These are phyloP conservation scores for Spongilla lacustris DNA, from an alignment of 37 sponge, comb jelly and placozoan genomes.

Conservation along the genomic window DNA sequence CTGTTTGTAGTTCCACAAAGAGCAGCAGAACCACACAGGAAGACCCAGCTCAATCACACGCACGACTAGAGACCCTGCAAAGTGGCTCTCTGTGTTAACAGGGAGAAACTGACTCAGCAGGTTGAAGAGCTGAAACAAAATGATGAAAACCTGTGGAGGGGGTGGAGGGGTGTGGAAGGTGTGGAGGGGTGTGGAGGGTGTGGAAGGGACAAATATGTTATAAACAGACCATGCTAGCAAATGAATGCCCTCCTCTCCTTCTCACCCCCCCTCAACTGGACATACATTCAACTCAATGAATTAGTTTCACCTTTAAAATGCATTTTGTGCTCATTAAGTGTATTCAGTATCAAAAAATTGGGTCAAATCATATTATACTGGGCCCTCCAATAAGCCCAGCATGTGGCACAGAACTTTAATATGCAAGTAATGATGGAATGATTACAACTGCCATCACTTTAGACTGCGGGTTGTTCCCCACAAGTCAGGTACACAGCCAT, in stretches of 20 bases:
- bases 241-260: too few relatives aligned
- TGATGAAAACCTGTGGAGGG: slow-evolving; percentile 36
- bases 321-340: background rate
- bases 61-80: slow-evolving; percentile 44
- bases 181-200: too few relatives aligned
- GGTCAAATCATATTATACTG: too few relatives aligned
- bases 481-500: too few relatives aligned
- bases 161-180: background rate
- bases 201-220: too few relatives aligned
- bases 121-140: slow-evolving; percentile 55
- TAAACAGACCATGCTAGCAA: too few relatives aligned
- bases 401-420: too few relatives aligned
- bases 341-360: background rate
- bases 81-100: slow-evolving; percentile 45
- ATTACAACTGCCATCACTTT: too few relatives aligned
- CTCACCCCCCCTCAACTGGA: too few relatives aligned
- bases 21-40: slow-evolving; percentile 79
- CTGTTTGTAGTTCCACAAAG: slow-evolving; percentile 78
- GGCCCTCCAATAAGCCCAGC: too few relatives aligned
- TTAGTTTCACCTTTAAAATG: background rate
- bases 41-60: slow-evolving; percentile 61
- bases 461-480: too few relatives aligned
- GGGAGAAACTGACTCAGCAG: slow-evolving; percentile 40
- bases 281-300: background rate
- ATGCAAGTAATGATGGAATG: too few relatives aligned